Conservation (phyloP, 1,140 invertebrate genomes). For the Achroia grisella region DNA sequence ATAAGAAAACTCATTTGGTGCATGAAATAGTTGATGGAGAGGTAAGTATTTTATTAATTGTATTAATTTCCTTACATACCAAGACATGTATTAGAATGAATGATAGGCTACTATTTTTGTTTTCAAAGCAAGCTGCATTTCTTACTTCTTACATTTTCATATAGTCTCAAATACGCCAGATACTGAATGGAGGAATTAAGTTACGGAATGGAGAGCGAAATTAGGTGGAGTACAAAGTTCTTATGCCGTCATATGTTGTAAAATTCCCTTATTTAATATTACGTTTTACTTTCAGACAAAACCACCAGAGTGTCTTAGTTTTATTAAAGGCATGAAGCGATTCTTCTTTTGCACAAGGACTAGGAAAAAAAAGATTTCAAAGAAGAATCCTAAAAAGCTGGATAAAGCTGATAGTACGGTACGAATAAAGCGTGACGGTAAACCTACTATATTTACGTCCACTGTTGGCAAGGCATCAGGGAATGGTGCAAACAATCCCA, state of each 20-base stretch:
- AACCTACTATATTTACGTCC: slow-evolving; percentile 57
- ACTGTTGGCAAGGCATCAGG: slow-evolving; percentile 68
- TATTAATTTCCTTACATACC: not conserved
- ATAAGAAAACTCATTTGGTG: slow-evolving; percentile 66
- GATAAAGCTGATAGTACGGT: slow-evolving; percentile 18
- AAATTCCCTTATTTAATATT: too few relatives aligned
- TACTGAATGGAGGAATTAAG: too few relatives aligned
- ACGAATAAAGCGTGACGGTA: slow-evolving; percentile 28
- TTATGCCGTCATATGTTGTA: too few relatives aligned
- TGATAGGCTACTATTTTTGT: too few relatives aligned
- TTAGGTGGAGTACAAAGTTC: too few relatives aligned
- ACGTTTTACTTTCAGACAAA: slow-evolving; percentile 39
- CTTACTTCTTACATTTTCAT: too few relatives aligned
- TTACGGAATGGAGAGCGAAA: too few relatives aligned
- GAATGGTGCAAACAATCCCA: slow-evolving; percentile 46
- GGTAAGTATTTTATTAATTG: slow-evolving; percentile 25
- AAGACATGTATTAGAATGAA: too few relatives aligned
- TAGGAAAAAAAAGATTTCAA: slow-evolving; percentile 46
- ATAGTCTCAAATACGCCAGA: too few relatives aligned
- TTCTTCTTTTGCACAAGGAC: slow-evolving; percentile 65
- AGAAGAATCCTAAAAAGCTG: slow-evolving; percentile 31
- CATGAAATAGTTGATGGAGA: slow-evolving; percentile 63
- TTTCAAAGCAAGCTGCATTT: too few relatives aligned
- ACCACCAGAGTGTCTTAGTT: slow-evolving; percentile 46
- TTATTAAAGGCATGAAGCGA: slow-evolving; percentile 51